A percentile compares a stretch with the other conserved stretches of the same genome.
Evolutionary conservation across 1,140 invertebrate genomes (phyloP).

Genomic region (Apis cerana): DNA sequence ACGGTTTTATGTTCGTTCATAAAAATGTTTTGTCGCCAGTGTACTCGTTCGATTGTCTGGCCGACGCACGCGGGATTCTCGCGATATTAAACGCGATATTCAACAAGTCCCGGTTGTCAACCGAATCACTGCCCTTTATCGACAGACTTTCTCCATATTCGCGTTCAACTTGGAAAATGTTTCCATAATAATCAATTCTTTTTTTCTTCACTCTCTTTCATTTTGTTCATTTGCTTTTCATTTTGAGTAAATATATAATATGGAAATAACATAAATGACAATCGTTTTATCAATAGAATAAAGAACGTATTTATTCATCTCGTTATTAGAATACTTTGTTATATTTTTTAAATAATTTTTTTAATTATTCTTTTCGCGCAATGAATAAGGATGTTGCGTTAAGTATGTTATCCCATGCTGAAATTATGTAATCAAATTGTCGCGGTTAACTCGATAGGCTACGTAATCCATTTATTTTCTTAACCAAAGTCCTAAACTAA

Average conservation of each 20-base stretch:
- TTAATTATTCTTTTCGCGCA: background rate
- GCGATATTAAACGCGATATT: constrained; percentile 9
- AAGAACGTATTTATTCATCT: background rate
- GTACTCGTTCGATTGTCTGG: background rate
- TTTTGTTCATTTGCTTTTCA: too few relatives aligned
- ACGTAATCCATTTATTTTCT: constrained; percentile 40
- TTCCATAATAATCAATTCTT: background rate
- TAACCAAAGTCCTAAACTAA: constrained; percentile 19
- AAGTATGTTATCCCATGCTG: background rate
- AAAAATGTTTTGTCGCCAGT: constrained; percentile 13
- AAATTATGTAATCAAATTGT: constrained; percentile 36
- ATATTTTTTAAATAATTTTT: too few relatives aligned
- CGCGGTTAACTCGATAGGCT: constrained; percentile 6
- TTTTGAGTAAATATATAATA: background rate
- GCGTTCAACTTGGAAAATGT: background rate
- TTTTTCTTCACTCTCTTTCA: background rate
- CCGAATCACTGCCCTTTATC: background rate
- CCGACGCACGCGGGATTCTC: background rate
- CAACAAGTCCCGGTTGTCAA: constrained; percentile 14
- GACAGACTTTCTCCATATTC: background rate
- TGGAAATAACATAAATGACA: too few relatives aligned
- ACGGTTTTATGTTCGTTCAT: constrained; percentile 3
- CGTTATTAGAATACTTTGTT: background rate
- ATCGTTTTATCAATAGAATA: too few relatives aligned
- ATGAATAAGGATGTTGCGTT: background rate